These are phyloP conservation scores for Scaptomyza pallida DNA, from an alignment of 1,140 invertebrate species.

Conservation along the genomic window DNA sequence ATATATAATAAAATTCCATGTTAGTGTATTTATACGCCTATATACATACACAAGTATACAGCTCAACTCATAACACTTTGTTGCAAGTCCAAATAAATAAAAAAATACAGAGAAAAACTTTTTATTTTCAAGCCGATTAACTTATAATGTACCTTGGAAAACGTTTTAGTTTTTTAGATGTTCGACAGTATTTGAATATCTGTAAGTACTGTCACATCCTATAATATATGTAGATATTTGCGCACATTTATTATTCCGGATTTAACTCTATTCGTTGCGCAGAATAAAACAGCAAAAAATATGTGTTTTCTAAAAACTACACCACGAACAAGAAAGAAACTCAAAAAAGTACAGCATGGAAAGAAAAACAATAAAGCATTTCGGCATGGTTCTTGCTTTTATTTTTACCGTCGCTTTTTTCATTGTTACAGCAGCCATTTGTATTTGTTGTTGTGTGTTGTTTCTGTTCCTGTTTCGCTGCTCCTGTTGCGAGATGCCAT, in stretches of 20 bases:
- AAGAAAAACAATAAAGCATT: constrained; percentile 76
- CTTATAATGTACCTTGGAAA: no score
- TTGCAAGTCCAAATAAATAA: no score
- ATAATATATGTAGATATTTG: neutral
- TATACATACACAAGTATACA: no score
- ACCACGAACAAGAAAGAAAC: constrained; percentile 45
- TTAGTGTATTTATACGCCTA: no score
- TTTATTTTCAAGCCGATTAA: no score
- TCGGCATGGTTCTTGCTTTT: constrained; percentile 61
- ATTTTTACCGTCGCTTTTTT: constrained; percentile 17
- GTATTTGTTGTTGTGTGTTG: constrained; percentile 48
- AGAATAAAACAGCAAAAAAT: constrained; percentile 8
- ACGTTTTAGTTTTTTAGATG: no score
- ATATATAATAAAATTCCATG: no score
- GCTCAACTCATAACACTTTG: no score
- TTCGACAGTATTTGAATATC: neutral
- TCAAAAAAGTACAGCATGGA: constrained; percentile 26
- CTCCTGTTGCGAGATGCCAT: constrained; percentile 42
- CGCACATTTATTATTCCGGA: neutral
- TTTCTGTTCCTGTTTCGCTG: constrained; percentile 51
- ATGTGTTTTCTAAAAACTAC: constrained; percentile 56
- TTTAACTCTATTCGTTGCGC: neutral
- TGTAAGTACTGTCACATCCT: neutral
- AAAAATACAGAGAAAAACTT: no score
- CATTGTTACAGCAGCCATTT: constrained; percentile 49